These are phyloP conservation scores for Eira barbara DNA, from an alignment of 2,113 vertebrate genomes.

Conservation along the genomic window DNA sequence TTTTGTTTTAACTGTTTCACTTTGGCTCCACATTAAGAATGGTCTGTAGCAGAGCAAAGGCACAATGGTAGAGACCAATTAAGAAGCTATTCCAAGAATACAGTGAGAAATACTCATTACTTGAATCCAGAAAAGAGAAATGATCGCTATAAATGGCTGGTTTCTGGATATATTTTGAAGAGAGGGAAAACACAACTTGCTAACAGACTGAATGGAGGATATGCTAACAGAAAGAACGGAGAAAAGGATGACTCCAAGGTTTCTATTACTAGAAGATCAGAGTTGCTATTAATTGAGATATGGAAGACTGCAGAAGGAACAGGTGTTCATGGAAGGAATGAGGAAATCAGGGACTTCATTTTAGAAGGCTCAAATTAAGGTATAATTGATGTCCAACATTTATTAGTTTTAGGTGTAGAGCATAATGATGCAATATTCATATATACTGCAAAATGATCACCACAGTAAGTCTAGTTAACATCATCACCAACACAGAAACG, in stretches of 20 bases:
- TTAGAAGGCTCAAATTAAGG: not conserved
- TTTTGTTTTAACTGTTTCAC: not conserved
- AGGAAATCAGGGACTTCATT: not conserved
- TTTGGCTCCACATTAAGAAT: not conserved
- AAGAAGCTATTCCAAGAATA: not conserved
- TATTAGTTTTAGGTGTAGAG: not conserved
- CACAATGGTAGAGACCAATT: not conserved
- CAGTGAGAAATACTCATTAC: not conserved
- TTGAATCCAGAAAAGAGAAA: not conserved
- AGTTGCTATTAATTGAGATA: not conserved
- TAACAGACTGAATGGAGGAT: not conserved
- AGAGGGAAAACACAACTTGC: not conserved
- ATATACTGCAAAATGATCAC: not conserved
- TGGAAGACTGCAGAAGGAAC: not conserved
- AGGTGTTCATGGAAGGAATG: not conserved
- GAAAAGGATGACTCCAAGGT: not conserved
- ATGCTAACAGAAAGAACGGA: not conserved
- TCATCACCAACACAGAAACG: not conserved
- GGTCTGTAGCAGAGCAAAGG: not conserved
- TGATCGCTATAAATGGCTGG: not conserved
- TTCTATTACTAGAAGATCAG: not conserved
- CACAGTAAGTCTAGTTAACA: not conserved
- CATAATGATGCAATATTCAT: not conserved
- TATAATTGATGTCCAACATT: not conserved
- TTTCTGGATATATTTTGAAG: conserved; percentile 16